These are phyloP conservation scores for Hylaea fasciaria DNA, from an alignment of 2,888 invertebrate genomes.

Conservation along the genomic window DNA sequence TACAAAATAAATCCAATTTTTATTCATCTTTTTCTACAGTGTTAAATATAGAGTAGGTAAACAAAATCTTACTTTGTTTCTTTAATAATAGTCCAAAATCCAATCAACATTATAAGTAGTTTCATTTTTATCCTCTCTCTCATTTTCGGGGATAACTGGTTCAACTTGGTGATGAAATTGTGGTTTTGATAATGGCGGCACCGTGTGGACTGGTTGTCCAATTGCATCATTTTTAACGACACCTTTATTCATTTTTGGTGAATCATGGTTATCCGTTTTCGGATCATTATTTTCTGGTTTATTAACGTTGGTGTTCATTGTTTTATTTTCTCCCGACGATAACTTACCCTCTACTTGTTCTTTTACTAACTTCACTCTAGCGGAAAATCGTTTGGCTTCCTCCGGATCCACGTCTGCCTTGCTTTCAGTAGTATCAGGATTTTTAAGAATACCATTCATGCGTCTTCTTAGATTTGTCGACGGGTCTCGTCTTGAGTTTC, in stretches of 20 bases:
- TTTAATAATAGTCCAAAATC: background rate
- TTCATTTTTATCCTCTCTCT: constrained; percentile 39
- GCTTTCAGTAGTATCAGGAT: constrained; percentile 8
- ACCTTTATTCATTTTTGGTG: constrained; percentile 1
- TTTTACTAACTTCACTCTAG: constrained; percentile 41
- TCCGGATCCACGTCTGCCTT: constrained; percentile 25
- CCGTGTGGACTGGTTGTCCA: background rate
- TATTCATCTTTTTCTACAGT: no score
- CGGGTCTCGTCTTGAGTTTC: constrained; percentile 1
- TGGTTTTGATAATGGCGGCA: background rate
- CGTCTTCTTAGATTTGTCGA: constrained; percentile 4
- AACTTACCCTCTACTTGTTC: constrained; percentile 37
- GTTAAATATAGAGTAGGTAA: no score
- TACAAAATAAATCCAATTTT: no score
- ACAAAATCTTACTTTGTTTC: background rate
- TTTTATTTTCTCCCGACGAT: constrained; percentile 6
- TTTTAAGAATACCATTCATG: constrained; percentile 3
- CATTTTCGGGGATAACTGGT: constrained; percentile 54
- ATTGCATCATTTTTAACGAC: background rate
- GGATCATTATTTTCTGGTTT: background rate
- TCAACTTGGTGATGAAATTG: constrained; percentile 53
- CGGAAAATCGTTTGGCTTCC: constrained; percentile 40
- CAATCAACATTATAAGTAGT: constrained; percentile 51
- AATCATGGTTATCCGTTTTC: background rate
- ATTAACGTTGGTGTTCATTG: background rate